phyloP scores from a whole-genome alignment of 2,797 vertebrate genomes.

The Platyrinchus mystaceus region DNA sequence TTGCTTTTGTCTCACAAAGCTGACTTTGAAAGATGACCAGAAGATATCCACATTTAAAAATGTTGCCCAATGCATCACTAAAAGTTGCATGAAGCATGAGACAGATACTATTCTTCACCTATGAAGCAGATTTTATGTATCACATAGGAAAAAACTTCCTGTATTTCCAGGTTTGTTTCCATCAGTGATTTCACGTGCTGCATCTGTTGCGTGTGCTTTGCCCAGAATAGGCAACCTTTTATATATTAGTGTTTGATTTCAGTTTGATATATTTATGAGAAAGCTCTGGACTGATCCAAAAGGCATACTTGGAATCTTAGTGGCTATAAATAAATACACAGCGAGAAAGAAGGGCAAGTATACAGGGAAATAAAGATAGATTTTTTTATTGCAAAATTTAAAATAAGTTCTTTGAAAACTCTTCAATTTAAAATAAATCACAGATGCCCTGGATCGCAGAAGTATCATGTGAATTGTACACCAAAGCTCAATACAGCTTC shows the following conservation, averaged over 20 bases:
- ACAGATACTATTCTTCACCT: neutral
- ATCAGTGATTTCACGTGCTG: neutral
- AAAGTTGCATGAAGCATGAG: neutral
- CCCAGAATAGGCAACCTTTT: neutral
- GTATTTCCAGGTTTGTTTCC: neutral
- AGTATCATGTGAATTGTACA: neutral
- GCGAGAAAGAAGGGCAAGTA: neutral
- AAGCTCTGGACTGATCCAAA: neutral
- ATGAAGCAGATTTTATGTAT: neutral
- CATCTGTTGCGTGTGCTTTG: neutral
- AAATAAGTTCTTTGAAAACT: neutral
- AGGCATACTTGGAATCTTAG: neutral
- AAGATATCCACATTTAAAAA: neutral
- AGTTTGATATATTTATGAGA: neutral
- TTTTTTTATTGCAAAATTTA: neutral
- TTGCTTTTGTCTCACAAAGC: neutral
- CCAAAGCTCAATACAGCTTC: neutral
- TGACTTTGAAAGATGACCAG: neutral
- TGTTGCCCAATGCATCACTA: neutral
- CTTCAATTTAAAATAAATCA: neutral
- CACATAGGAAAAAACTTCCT: neutral
- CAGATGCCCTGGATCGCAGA: neutral
- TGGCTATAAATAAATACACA: neutral
- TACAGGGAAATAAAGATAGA: neutral
- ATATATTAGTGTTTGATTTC: neutral